Conservation (phyloP, 2,888 invertebrate genomes). For the Lathronympha strigana region DNA sequence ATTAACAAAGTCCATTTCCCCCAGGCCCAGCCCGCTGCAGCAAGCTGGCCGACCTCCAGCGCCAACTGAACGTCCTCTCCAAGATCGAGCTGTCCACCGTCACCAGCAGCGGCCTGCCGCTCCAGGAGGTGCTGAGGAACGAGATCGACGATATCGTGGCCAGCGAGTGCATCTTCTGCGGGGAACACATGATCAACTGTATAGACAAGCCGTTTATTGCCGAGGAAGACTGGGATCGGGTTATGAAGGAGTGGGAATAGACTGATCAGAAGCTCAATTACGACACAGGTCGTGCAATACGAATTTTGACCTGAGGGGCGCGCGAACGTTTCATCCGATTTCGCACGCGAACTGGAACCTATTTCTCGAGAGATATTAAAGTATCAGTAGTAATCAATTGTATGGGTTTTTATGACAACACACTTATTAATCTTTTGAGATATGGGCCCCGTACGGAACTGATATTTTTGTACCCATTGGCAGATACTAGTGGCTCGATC, state of each 20-base stretch:
- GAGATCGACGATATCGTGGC: slow-evolving; percentile 96
- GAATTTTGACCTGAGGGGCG: too few species aligned
- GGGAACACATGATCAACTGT: slow-evolving; percentile 95
- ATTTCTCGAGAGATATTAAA: too few species aligned
- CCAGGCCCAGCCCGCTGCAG: slow-evolving; percentile 84
- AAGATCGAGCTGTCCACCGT: slow-evolving; percentile 74
- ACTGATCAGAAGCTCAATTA: too few species aligned
- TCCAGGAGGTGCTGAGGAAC: slow-evolving; percentile 88
- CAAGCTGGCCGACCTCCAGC: slow-evolving; percentile 86
- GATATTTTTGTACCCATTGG: too few species aligned
- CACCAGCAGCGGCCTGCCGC: slow-evolving; percentile 74
- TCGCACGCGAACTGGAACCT: too few species aligned
- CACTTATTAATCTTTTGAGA: too few species aligned
- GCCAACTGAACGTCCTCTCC: slow-evolving; percentile 83
- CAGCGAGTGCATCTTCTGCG: slow-evolving; percentile 96
- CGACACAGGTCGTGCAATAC: too few species aligned
- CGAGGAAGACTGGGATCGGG: slow-evolving; percentile 91
- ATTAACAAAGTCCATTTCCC: slow-evolving; percentile 82
- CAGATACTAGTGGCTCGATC: too few species aligned
- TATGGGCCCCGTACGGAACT: too few species aligned
- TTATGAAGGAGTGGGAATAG: slow-evolving; percentile 94
- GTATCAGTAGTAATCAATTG: too few species aligned
- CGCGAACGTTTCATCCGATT: too few species aligned
- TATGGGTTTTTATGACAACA: too few species aligned
- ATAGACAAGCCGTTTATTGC: slow-evolving; percentile 95